Conservation (phyloP, 2,113 vertebrate species). For the Aphelocoma coerulescens region DNA sequence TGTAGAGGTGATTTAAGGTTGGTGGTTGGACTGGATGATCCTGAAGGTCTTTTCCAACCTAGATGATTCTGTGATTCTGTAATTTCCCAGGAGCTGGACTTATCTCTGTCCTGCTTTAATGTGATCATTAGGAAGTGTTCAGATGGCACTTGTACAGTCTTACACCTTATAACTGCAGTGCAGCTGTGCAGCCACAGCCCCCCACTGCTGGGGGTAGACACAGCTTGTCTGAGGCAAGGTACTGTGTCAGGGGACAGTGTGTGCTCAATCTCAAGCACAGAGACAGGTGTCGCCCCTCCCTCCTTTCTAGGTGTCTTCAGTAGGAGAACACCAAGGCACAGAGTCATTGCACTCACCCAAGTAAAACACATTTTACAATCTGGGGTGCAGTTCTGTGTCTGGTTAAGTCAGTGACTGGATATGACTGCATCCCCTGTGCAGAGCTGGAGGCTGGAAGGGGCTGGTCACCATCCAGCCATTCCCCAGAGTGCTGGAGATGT, state of each 20-base stretch:
- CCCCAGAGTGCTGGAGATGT: background rate
- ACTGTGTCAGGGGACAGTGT: background rate
- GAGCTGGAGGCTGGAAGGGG: background rate
- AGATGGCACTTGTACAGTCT: background rate
- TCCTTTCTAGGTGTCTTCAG: background rate
- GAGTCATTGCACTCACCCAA: background rate
- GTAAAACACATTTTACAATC: background rate
- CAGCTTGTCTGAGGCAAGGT: background rate
- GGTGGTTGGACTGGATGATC: background rate
- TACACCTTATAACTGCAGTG: background rate
- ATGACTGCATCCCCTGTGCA: background rate
- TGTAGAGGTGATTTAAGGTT: background rate
- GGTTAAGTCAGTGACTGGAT: background rate
- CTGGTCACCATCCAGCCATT: background rate
- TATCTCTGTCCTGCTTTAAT: background rate
- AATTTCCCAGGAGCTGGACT: background rate
- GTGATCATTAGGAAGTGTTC: background rate
- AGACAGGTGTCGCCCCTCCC: accelerated
- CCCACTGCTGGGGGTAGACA: background rate
- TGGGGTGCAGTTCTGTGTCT: background rate
- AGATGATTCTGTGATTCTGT: background rate
- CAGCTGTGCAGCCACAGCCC: background rate
- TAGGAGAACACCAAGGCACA: background rate
- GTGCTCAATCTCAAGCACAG: background rate
- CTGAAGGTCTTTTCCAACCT: background rate